Evolutionary conservation across 2,797 vertebrate genomes (phyloP).

Genomic region (Platalea minor): DNA sequence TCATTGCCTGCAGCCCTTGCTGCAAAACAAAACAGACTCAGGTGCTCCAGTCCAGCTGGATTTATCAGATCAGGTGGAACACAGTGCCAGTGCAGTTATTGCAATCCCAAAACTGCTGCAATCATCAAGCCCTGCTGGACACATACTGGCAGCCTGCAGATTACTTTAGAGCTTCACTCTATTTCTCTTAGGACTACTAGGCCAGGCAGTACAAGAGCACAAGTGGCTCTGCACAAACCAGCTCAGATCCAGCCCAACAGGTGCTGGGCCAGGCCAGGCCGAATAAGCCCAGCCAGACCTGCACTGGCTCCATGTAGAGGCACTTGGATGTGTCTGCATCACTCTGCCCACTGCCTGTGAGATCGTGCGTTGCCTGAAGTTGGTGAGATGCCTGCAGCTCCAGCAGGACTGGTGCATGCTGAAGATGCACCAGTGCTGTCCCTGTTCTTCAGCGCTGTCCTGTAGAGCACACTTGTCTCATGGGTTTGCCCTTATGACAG

Average conservation of each 20-base stretch:
- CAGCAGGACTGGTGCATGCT: neutral
- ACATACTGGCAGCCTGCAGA: neutral
- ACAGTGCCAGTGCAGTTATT: fast-evolving
- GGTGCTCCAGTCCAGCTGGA: neutral
- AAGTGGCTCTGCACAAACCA: neutral
- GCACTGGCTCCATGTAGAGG: neutral
- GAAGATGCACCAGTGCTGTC: neutral
- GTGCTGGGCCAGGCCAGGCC: neutral
- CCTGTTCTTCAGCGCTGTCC: neutral
- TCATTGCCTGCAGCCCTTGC: neutral
- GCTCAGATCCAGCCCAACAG: neutral
- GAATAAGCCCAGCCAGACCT: neutral
- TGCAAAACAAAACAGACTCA: neutral
- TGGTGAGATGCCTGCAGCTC: neutral
- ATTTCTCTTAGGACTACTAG: neutral
- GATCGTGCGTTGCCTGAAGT: fast-evolving
- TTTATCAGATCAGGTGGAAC: neutral
- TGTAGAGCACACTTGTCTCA: neutral
- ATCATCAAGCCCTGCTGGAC: neutral
- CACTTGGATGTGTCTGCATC: neutral
- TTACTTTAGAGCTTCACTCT: neutral
- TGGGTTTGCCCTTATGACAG: neutral
- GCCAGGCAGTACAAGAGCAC: neutral
- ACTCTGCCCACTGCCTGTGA: neutral
- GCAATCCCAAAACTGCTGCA: neutral